These are phyloP conservation scores for Thereva nobilitata DNA, from an alignment of 2,888 invertebrate species.

Conservation along the genomic window DNA sequence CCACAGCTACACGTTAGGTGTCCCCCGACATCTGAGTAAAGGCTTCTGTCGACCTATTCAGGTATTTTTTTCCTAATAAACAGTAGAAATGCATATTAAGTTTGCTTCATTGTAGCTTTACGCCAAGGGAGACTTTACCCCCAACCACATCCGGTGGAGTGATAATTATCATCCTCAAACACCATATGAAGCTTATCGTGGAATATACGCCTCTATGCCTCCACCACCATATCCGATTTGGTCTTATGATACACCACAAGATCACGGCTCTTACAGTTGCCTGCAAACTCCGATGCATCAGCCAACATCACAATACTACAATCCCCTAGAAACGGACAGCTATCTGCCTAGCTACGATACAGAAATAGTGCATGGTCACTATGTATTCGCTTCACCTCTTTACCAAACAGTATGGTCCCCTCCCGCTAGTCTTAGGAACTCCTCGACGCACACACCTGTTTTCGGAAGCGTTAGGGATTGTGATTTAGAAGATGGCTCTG, in stretches of 20 bases:
- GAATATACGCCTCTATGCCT: constrained; percentile 61
- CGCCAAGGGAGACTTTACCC: constrained; percentile 67
- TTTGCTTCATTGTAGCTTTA: constrained; percentile 56
- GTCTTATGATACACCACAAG: constrained; percentile 45
- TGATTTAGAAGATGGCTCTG: constrained; percentile 53
- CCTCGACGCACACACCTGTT: constrained; percentile 54
- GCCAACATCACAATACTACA: constrained; percentile 56
- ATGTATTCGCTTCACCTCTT: constrained; percentile 57
- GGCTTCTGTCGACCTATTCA: constrained; percentile 87
- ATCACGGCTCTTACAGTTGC: constrained; percentile 58
- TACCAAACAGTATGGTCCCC: constrained; percentile 59
- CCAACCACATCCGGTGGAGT: constrained; percentile 66
- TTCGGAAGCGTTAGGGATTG: constrained; percentile 56
- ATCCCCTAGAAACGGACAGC: constrained; percentile 57
- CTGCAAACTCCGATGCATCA: constrained; percentile 59
- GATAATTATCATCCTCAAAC: constrained; percentile 67
- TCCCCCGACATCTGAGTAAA: constrained; percentile 80
- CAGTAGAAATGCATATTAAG: not conserved
- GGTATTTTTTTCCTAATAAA: constrained; percentile 44
- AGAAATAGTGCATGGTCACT: constrained; percentile 56
- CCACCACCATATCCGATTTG: constrained; percentile 41
- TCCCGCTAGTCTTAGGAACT: constrained; percentile 55
- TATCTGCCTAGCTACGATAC: constrained; percentile 58
- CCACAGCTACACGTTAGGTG: constrained; percentile 83
- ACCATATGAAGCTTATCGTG: constrained; percentile 64